Evolutionary conservation across 2,888 invertebrate genomes (phyloP).

Genomic region (Phortica okadai): DNA sequence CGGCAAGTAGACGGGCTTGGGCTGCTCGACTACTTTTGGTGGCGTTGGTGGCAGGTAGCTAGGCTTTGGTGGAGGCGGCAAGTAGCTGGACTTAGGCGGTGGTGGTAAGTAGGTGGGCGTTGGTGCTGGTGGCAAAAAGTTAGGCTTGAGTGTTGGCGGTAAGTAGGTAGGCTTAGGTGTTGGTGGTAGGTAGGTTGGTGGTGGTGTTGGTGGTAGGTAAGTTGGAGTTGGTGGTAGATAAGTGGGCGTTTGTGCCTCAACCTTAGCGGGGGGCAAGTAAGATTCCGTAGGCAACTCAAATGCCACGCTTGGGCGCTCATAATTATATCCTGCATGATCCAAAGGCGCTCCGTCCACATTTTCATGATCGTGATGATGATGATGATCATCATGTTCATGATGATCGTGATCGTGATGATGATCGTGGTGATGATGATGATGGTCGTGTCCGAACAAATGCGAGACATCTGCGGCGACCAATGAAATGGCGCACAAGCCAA

Average conservation of each 20-base stretch:
- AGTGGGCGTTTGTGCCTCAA: conserved; percentile 10
- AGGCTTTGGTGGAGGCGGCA: conserved; percentile 37
- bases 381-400: conserved; percentile 49
- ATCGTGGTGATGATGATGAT: conserved; percentile 53
- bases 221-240: conserved; percentile 2
- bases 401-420: conserved; percentile 50
- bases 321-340: conserved; percentile 65
- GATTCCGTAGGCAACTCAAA: conserved; percentile 52
- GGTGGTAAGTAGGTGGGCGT: conserved; percentile 52
- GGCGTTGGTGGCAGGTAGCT: conserved; percentile 42
- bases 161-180: conserved; percentile 39
- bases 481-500: conserved; percentile 55
- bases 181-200: conserved; percentile 36
- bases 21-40: background rate
- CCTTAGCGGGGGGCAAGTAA: conserved; percentile 21
- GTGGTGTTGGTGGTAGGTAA: conserved; percentile 22
- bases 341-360: background rate
- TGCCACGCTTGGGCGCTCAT: conserved; percentile 50
- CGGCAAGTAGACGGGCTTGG: conserved; percentile 34
- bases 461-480: conserved; percentile 68
- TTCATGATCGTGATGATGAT: conserved; percentile 37
- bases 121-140: conserved; percentile 50
- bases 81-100: conserved; percentile 46
- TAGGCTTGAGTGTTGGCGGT: conserved; percentile 48
- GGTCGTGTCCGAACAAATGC: conserved; percentile 60